phyloP scores from a whole-genome alignment of 2,888 invertebrate species.

The Allolobophora icterica region DNA sequence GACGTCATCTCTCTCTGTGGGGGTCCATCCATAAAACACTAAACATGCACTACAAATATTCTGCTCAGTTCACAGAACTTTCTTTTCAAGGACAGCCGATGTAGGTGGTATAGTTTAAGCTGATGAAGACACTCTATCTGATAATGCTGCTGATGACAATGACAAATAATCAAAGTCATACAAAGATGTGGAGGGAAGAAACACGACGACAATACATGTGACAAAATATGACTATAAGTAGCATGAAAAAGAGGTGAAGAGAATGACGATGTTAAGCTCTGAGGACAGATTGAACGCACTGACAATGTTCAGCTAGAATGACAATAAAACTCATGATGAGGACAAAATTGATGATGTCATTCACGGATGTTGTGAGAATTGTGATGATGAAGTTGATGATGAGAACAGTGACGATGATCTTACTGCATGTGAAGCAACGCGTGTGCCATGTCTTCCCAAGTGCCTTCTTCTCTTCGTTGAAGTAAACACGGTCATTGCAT shows the following conservation, averaged over 20 bases:
- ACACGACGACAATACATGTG: not conserved
- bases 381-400: not conserved
- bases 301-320: not conserved
- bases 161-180: not conserved
- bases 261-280: not conserved
- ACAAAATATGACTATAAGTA: not conserved
- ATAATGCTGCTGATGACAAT: not conserved
- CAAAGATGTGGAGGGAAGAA: not conserved
- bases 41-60: not conserved
- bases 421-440: slow-evolving; percentile 65
- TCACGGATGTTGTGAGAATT: not conserved
- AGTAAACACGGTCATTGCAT: slow-evolving; percentile 71
- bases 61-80: too few relatives aligned
- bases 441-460: slow-evolving; percentile 65
- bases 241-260: not conserved
- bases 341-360: not conserved
- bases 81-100: not conserved
- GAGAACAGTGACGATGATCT: slow-evolving; percentile 41
- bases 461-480: slow-evolving; percentile 66
- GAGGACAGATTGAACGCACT: not conserved
- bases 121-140: too few relatives aligned
- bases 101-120: not conserved
- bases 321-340: not conserved
- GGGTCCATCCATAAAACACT: not conserved
- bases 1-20: not conserved